A percentile compares a stretch with the other conserved stretches of the same genome.
Evolutionary conservation across 2,888 invertebrate genomes (phyloP).

Genomic region (Drosophila diplacantha): DNA sequence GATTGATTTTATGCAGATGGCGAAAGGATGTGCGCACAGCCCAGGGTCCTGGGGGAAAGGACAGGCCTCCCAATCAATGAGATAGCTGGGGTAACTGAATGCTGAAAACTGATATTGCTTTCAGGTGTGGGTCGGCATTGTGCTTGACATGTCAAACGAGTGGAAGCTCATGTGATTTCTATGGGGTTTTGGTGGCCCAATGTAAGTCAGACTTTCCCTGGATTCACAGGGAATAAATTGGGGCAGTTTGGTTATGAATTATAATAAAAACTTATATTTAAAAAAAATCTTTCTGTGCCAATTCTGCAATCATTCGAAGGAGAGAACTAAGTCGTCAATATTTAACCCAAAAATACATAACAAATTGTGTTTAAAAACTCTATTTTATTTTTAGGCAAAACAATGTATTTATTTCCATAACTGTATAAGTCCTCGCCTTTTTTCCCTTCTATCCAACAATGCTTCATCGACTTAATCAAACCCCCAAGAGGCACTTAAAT

Average conservation of each 20-base stretch:
- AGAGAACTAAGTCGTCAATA: no score
- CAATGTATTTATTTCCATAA: no score
- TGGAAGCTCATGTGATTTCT: conserved; percentile 5
- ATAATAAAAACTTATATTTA: no score
- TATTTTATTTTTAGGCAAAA: no score
- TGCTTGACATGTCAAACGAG: conserved; percentile 9
- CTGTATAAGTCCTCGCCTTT: not conserved
- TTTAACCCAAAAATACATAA: no score
- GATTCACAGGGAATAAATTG: not conserved
- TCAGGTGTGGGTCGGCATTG: conserved; percentile 5
- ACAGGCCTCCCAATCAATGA: not conserved
- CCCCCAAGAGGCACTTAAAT: conserved; percentile 18
- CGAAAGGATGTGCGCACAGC: conserved; percentile 19
- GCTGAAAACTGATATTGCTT: conserved; percentile 3
- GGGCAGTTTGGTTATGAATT: not conserved
- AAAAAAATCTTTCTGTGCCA: no score
- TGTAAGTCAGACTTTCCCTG: not conserved
- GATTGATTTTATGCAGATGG: conserved; percentile 46
- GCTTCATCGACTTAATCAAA: conserved; percentile 17
- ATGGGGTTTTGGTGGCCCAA: not conserved
- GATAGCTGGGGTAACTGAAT: conserved; percentile 6
- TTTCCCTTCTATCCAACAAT: not conserved
- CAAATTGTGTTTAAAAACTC: no score
- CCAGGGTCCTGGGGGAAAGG: not conserved
- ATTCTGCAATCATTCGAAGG: no score